These are phyloP conservation scores for Heterotis niloticus DNA, from an alignment of 2,113 vertebrate species.

Conservation along the genomic window DNA sequence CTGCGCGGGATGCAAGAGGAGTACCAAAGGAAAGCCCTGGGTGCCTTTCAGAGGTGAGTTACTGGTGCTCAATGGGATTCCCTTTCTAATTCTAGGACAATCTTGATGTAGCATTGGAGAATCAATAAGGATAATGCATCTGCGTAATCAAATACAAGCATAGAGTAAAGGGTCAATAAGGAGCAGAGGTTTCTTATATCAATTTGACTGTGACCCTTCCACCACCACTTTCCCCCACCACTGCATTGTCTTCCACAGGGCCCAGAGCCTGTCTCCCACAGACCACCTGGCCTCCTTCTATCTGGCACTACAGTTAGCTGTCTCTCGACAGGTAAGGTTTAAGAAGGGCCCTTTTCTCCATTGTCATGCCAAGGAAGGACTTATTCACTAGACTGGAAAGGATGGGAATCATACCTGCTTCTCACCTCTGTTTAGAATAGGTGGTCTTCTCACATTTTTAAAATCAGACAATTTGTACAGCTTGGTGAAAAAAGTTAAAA, in stretches of 20 bases:
- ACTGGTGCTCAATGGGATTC: not conserved
- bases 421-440: too few relatives aligned
- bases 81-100: not conserved
- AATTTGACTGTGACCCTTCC: not conserved
- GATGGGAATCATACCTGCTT: too few relatives aligned
- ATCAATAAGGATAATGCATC: not conserved
- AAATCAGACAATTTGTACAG: too few relatives aligned
- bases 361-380: too few relatives aligned
- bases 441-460: too few relatives aligned
- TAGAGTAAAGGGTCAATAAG: not conserved
- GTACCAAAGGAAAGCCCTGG: constrained; percentile 93
- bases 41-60: constrained; percentile 93
- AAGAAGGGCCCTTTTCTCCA: too few relatives aligned
- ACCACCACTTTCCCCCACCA: too few relatives aligned
- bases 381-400: too few relatives aligned
- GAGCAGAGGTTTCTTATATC: not conserved
- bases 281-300: constrained; percentile 96
- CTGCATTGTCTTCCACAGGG: constrained; percentile 58
- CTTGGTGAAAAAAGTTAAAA: too few relatives aligned
- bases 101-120: not conserved
- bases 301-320: constrained; percentile 90
- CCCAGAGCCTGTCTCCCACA: constrained; percentile 89
- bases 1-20: constrained; percentile 89
- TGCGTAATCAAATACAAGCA: not conserved
- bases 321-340: constrained; percentile 88